Percentiles rank a stretch among this genome's conserved stretches.
Evolutionary conservation across 2,888 invertebrate genomes (phyloP).

Genomic region (Uropetala carovei): DNA sequence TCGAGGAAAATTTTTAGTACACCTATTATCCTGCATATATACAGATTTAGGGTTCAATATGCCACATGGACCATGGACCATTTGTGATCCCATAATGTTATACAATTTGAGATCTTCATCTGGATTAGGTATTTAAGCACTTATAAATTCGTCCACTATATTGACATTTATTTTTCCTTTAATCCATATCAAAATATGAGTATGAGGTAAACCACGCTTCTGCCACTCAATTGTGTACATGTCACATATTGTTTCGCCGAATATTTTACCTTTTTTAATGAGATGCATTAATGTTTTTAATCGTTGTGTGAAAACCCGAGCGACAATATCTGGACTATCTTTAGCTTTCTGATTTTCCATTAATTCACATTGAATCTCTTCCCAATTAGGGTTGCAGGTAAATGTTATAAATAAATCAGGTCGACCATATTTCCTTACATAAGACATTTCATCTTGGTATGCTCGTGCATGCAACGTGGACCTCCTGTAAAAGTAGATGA

Average conservation of each 20-base stretch:
- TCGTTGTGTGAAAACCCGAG: too few species aligned
- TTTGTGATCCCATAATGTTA: neutral
- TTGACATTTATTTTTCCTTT: neutral
- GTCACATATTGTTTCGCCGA: neutral
- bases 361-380: constrained; percentile 55
- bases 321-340: too few species aligned
- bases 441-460: constrained; percentile 71
- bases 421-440: constrained; percentile 72
- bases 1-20: neutral
- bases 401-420: constrained; percentile 72
- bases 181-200: neutral
- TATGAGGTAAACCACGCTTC: neutral
- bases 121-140: too few species aligned
- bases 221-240: neutral
- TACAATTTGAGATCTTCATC: too few species aligned
- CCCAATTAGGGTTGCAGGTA: constrained; percentile 71
- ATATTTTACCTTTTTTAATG: too few species aligned
- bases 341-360: too few species aligned
- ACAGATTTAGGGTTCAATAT: neutral
- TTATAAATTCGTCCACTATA: too few species aligned
- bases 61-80: neutral
- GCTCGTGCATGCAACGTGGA: constrained; percentile 70
- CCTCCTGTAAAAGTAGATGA: constrained; percentile 69
- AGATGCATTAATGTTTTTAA: too few species aligned
- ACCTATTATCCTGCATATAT: neutral